phyloP scores from a whole-genome alignment of 1,140 invertebrate genomes.

The Aphaenogaster floridana region DNA sequence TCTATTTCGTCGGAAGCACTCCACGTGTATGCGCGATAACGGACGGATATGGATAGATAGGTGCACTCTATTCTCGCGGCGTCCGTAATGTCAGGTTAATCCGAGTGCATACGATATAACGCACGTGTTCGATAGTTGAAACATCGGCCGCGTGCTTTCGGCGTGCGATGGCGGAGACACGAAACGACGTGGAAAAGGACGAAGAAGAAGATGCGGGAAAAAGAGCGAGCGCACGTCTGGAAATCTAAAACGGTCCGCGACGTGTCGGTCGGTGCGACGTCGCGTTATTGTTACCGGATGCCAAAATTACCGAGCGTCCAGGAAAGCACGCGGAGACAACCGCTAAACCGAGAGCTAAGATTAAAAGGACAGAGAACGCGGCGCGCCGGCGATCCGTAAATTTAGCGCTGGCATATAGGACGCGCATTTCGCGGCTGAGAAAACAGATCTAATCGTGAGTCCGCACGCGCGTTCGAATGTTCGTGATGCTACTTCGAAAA shows the following conservation, averaged over 20 bases:
- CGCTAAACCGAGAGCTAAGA: background rate
- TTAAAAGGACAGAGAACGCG: conserved; percentile 12
- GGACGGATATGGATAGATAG: background rate
- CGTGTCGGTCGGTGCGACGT: conserved; percentile 67
- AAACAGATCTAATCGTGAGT: conserved; percentile 66
- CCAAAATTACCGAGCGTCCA: conserved; percentile 75
- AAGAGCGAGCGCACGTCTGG: conserved; percentile 42
- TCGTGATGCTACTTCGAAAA: background rate
- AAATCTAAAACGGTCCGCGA: conserved; percentile 75
- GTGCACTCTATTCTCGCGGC: background rate
- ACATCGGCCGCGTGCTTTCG: conserved; percentile 12
- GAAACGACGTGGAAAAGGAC: background rate
- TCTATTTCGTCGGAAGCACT: background rate
- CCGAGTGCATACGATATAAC: conserved; percentile 27
- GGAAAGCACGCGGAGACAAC: conserved; percentile 54
- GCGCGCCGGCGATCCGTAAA: conserved; percentile 66
- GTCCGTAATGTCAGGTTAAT: conserved; percentile 49
- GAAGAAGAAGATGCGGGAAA: background rate
- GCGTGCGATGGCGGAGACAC: background rate
- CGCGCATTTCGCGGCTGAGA: conserved; percentile 45
- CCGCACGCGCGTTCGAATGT: conserved; percentile 33
- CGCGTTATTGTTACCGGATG: conserved; percentile 77
- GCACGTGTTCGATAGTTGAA: conserved; percentile 39
- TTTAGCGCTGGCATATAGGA: conserved; percentile 63
- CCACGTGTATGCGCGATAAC: background rate